Conservation (phyloP, 2,113 vertebrate species). For the Chionis minor region DNA sequence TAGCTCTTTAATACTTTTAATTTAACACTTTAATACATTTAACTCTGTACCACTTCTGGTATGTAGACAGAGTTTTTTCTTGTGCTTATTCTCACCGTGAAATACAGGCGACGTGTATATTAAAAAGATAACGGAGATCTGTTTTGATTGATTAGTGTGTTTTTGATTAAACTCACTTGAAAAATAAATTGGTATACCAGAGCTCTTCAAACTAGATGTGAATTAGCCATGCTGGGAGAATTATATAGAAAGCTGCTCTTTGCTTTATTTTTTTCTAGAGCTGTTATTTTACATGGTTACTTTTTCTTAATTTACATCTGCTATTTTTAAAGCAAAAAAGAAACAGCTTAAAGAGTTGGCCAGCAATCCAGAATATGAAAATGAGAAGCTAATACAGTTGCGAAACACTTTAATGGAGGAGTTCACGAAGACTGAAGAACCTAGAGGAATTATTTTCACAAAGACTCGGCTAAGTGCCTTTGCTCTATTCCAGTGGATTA, state of each 20-base stretch:
- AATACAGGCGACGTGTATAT: not conserved
- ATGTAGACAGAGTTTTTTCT: not conserved
- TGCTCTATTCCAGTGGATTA: constrained; percentile 89
- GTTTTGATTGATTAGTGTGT: not conserved
- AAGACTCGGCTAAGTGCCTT: constrained; percentile 89
- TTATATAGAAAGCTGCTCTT: not conserved
- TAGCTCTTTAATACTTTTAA: not conserved
- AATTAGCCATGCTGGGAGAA: not conserved
- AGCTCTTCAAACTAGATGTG: not conserved
- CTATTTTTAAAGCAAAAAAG: constrained; percentile 80
- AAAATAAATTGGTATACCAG: not conserved
- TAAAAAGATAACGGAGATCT: not conserved
- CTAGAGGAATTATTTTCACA: constrained; percentile 94
- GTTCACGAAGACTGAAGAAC: constrained; percentile 77
- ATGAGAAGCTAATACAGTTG: constrained; percentile 83
- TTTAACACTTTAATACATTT: not conserved
- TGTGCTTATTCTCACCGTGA: not conserved
- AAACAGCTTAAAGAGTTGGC: constrained; percentile 76
- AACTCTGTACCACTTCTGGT: not conserved
- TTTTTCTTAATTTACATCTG: constrained; percentile 6
- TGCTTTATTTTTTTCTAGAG: not conserved
- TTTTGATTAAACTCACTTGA: not conserved
- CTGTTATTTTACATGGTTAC: not conserved
- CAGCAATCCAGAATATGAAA: constrained; percentile 82
- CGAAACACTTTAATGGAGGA: constrained; percentile 82